Evolutionary conservation across 2,888 invertebrate species (phyloP).

Genomic region (Macrosiphum euphorbiae): DNA sequence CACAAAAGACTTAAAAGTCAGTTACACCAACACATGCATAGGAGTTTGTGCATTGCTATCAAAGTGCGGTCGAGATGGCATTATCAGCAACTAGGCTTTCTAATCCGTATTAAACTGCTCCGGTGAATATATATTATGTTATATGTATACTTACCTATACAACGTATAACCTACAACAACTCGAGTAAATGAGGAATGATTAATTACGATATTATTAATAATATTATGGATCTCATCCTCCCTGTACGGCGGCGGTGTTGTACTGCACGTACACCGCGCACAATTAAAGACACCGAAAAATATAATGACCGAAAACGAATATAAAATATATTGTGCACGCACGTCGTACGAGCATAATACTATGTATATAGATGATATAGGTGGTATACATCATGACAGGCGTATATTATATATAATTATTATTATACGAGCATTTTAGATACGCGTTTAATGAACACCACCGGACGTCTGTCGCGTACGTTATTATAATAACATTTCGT

Average conservation of each 20-base stretch:
- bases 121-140: not conserved
- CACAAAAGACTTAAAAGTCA: conserved; percentile 10
- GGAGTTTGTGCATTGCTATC: not conserved
- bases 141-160: not conserved
- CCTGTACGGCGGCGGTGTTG: not conserved
- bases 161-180: not conserved
- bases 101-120: not conserved
- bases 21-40: not conserved
- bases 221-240: not conserved
- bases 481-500: conserved; percentile 9
- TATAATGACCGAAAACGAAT: conserved; percentile 32
- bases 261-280: not conserved
- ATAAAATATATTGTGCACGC: not conserved
- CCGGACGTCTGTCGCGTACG: not conserved
- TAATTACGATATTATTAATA: conserved; percentile 22
- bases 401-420: not conserved
- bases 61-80: not conserved
- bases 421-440: not conserved
- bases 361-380: not conserved
- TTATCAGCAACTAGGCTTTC: not conserved
- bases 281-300: not conserved
- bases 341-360: not conserved
- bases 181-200: conserved; percentile 35
- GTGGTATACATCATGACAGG: not conserved
- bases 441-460: conserved; percentile 5